A percentile compares a stretch with the other conserved stretches of the same genome.
Evolutionary conservation across 2,797 vertebrate genomes (phyloP).

Genomic region (Pampus argenteus): DNA sequence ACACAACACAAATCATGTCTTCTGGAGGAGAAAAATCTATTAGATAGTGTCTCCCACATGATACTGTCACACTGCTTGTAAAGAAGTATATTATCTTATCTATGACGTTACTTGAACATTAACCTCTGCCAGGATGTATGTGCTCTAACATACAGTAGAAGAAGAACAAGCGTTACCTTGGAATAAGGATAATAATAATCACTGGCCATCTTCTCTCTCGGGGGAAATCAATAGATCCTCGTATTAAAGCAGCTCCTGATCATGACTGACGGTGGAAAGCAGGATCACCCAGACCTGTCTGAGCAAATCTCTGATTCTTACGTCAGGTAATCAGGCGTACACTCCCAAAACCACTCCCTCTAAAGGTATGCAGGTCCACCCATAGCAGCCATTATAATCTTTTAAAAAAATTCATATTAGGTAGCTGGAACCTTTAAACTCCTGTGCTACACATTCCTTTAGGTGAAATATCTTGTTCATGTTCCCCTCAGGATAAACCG

Average conservation of each 20-base stretch:
- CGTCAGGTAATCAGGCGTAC: slow-evolving; percentile 60
- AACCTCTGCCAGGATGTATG: no score
- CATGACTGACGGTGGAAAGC: slow-evolving; percentile 13
- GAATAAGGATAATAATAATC: slow-evolving; percentile 72
- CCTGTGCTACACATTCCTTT: no score
- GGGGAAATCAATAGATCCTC: not conserved
- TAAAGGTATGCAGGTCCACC: slow-evolving; percentile 76
- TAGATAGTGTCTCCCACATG: no score
- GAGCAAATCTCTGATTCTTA: slow-evolving; percentile 61
- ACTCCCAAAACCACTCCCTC: slow-evolving; percentile 82
- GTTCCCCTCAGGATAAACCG: no score
- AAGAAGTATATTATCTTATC: no score
- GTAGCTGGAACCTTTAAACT: no score
- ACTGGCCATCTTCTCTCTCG: slow-evolving; percentile 57
- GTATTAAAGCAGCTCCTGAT: not conserved
- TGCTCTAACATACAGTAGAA: not conserved
- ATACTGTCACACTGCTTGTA: no score
- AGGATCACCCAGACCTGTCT: slow-evolving; percentile 63
- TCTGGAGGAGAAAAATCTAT: no score
- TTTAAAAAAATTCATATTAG: no score
- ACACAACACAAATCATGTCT: no score
- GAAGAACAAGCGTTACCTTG: slow-evolving; percentile 67
- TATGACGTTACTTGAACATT: no score
- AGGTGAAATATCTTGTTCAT: no score
- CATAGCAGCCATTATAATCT: slow-evolving; percentile 29